These are phyloP conservation scores for Polyommatus icarus DNA, from an alignment of 2,888 invertebrate species.

Conservation along the genomic window DNA sequence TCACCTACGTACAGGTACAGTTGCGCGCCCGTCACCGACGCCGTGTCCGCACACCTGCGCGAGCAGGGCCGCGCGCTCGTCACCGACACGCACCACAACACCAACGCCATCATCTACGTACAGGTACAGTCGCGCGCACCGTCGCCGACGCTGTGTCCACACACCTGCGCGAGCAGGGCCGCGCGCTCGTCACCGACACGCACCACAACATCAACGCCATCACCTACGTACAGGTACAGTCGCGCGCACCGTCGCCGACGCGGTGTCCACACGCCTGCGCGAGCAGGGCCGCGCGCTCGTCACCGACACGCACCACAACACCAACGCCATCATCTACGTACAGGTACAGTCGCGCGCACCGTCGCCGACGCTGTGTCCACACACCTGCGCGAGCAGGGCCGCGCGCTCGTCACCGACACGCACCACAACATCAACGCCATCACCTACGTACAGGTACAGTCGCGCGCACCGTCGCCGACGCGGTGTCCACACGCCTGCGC, in stretches of 20 bases:
- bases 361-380: conserved; percentile 97
- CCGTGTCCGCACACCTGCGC: conserved; percentile 95
- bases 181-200: conserved; percentile 96
- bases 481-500: conserved; percentile 95
- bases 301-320: conserved; percentile 93
- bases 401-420: conserved; percentile 96
- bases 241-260: conserved; percentile 97
- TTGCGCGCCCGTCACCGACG: conserved; percentile 98
- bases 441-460: conserved; percentile 92
- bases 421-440: conserved; percentile 95
- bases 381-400: conserved; percentile 97
- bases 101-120: conserved; percentile 96
- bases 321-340: conserved; percentile 96
- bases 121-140: conserved; percentile 92
- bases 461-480: conserved; percentile 97
- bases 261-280: conserved; percentile 95
- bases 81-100: conserved; percentile 93
- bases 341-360: conserved; percentile 92
- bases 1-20: conserved; percentile 93
- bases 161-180: conserved; percentile 97
- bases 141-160: conserved; percentile 97
- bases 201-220: conserved; percentile 95
- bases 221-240: conserved; percentile 92
- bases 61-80: conserved; percentile 98
- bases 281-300: conserved; percentile 98